Evolutionary conservation across 1,140 invertebrate species (phyloP), one percentile per base, ranked within the genome.

Genomic region (Dendroctonus ponderosae): DNA sequence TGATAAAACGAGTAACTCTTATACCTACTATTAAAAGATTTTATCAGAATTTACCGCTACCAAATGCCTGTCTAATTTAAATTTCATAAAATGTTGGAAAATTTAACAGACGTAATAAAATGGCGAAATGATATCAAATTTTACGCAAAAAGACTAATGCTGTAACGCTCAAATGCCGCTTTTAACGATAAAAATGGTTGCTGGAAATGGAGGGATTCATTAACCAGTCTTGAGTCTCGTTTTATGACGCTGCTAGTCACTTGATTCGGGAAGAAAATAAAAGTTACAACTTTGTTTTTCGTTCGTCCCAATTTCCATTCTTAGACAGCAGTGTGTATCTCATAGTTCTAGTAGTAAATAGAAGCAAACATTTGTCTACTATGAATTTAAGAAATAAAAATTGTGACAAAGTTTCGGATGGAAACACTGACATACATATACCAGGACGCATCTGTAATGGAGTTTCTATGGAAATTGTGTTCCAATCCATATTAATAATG

Each of bases 11-110:
- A 3, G 26, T 26, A 26, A 26, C 26, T 26, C 26, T 26, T 26
- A 26, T 26, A 26, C 26, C 26, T 26, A 3, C 40, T 5, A 6
- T 5, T n/a, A 56, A 40, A 56, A n/a, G 11, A n/a, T 56, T 56
- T 56, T 56, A 56, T 56, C 26, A 56, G 26, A 56, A 38, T 38
- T 56, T 56, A 56, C 26, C 39, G 26, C 37, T 11, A 8, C 7
- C 26, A 40, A 56, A 38, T 56, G 15, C 41, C 26, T 40, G 39
- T 14, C 8, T 56, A 56, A 56, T 56, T 56, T 56, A 56, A 56
- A 56, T 56, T 56, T 56, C 53, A 56, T 56, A 56, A 56, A 54
- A 56, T 7, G 9, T 56, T 40, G 38, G 53, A 56, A 56, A 56
- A 39, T 56, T 56, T 38, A 56, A 56, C 26, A 56, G 53, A 7